phyloP scores from a whole-genome alignment of 2,888 invertebrate genomes.

The Epistrophella euchroma region DNA sequence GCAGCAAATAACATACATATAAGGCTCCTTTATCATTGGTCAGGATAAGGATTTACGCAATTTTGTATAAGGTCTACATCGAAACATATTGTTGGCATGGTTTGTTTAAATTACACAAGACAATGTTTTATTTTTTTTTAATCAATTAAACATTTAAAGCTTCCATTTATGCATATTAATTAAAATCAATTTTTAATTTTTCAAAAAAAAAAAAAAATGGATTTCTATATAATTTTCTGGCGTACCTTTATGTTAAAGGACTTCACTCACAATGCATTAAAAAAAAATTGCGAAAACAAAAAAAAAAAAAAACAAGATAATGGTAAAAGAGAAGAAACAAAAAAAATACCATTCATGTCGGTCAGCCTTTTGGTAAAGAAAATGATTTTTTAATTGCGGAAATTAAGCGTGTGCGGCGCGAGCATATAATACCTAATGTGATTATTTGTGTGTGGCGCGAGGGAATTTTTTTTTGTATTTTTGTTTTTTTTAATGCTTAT shows the following conservation, averaged over 20 bases:
- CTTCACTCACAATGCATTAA: constrained; percentile 8
- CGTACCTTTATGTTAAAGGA: constrained; percentile 36
- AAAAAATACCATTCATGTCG: constrained; percentile 27
- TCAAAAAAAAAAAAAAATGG: constrained; percentile 9
- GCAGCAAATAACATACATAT: not conserved
- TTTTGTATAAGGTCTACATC: constrained; percentile 6
- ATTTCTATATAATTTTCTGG: not conserved
- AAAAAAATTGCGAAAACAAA: constrained; percentile 11
- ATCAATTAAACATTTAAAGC: constrained; percentile 11
- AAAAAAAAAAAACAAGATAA: not conserved
- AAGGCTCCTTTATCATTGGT: constrained; percentile 28
- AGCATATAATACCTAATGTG: constrained; percentile 66
- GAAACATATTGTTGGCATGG: constrained; percentile 35
- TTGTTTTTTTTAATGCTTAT: constrained; percentile 66
- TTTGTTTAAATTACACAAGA: constrained; percentile 29
- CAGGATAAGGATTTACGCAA: constrained; percentile 64
- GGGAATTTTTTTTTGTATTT: not conserved
- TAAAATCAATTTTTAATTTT: constrained; percentile 11
- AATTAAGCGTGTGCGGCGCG: constrained; percentile 79
- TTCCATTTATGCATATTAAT: constrained; percentile 16
- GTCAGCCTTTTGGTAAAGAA: constrained; percentile 76
- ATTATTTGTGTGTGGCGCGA: constrained; percentile 74
- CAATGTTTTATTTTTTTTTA: constrained; percentile 3
- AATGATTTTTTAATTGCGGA: constrained; percentile 84
- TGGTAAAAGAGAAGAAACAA: constrained; percentile 5